Percentiles rank a stretch among this genome's conserved stretches.
These are phyloP conservation scores for Mamestra brassicae DNA, from an alignment of 2,888 invertebrate genomes.

Conservation along the genomic window DNA sequence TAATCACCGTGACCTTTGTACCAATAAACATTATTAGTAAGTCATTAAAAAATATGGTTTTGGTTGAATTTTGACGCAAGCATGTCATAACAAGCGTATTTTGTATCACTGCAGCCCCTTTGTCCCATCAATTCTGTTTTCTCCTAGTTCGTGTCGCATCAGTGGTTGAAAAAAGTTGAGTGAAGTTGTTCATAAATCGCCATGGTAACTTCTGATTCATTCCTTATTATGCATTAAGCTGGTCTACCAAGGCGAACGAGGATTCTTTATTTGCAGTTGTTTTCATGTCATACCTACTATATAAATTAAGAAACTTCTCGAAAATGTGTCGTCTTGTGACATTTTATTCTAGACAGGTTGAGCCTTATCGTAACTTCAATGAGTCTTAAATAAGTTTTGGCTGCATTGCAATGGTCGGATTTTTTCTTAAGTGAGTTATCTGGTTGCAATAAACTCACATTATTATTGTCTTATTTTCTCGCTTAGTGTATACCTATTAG, in stretches of 20 bases:
- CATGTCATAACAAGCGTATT: neutral
- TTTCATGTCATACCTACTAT: neutral
- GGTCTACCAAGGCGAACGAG: constrained; percentile 18
- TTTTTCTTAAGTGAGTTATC: neutral
- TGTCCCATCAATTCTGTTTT: neutral
- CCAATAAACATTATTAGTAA: neutral
- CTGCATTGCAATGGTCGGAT: neutral
- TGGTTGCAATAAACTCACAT: neutral
- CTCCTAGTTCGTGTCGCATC: neutral
- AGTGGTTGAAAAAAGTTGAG: neutral
- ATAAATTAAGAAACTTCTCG: constrained; percentile 16
- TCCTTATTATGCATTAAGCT: neutral
- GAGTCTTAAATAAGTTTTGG: neutral
- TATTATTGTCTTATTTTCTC: constrained; percentile 11
- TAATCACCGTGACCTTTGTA: neutral
- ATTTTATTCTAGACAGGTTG: too few species aligned
- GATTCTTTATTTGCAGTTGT: constrained; percentile 1
- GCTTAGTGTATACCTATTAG: neutral
- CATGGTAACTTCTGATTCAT: neutral
- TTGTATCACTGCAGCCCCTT: neutral
- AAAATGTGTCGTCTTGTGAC: neutral
- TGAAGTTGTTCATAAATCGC: neutral
- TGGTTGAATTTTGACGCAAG: neutral
- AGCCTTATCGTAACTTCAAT: neutral
- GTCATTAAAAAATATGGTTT: neutral